These are phyloP conservation scores for Craseonycteris thonglongyai DNA, from an alignment of 2,113 vertebrate genomes.

Conservation along the genomic window DNA sequence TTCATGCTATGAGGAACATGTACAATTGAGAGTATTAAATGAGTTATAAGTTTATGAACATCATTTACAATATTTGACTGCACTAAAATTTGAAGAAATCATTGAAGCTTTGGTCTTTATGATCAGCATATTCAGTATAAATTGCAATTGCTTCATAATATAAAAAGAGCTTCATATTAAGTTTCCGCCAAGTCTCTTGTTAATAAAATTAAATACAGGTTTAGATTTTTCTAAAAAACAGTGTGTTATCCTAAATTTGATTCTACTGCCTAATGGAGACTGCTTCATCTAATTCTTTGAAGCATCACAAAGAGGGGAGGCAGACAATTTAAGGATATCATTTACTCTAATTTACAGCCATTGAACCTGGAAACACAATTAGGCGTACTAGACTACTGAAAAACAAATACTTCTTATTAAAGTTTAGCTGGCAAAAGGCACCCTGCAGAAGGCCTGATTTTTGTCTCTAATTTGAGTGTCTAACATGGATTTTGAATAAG, in stretches of 20 bases:
- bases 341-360: slow-evolving; percentile 13
- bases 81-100: slow-evolving; percentile 21
- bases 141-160: slow-evolving; percentile 28
- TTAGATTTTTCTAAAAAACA: slow-evolving; percentile 45
- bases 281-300: neutral
- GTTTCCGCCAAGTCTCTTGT: neutral
- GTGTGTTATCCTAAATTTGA: slow-evolving; percentile 43
- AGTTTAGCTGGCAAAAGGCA: neutral
- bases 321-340: neutral
- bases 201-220: slow-evolving; percentile 61
- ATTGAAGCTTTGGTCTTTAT: slow-evolving; percentile 30
- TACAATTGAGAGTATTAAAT: neutral
- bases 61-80: slow-evolving; percentile 44
- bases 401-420: slow-evolving; percentile 10
- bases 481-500: neutral
- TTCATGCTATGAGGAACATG: neutral
- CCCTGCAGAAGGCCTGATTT: neutral
- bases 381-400: neutral
- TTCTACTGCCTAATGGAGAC: slow-evolving; percentile 10
- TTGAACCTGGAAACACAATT: slow-evolving; percentile 38
- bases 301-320: neutral
- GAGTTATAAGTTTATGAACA: slow-evolving; percentile 47
- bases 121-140: slow-evolving; percentile 42
- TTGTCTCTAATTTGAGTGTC: neutral
- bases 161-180: slow-evolving; percentile 26